A percentile compares a stretch with the other conserved stretches of the same genome.
phyloP scores from a whole-genome alignment of 1,140 invertebrate genomes.

The Aphelenchoides fujianensis region DNA sequence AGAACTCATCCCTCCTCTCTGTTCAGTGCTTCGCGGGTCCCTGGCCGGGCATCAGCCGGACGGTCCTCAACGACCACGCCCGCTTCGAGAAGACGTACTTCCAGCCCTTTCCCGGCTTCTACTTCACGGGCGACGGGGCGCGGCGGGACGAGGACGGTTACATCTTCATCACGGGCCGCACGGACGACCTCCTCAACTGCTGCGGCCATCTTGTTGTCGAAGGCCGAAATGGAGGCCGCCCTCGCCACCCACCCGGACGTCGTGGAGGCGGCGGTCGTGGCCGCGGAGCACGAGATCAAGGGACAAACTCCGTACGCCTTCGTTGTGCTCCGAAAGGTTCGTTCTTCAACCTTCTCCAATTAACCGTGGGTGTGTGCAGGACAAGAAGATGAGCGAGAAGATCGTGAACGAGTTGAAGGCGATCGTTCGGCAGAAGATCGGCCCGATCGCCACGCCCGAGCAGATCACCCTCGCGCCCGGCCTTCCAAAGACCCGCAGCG shows the following conservation, averaged over 20 bases:
- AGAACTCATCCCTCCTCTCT: slow-evolving; percentile 94
- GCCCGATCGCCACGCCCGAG: slow-evolving; percentile 84
- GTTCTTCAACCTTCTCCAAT: not conserved
- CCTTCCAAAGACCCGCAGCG: slow-evolving; percentile 91
- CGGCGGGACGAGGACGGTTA: slow-evolving; percentile 88
- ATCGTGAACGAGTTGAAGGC: slow-evolving; percentile 47
- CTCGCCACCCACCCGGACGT: slow-evolving; percentile 70
- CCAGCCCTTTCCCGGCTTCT: slow-evolving; percentile 82
- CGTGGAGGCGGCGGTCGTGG: slow-evolving; percentile 89
- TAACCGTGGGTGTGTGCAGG: slow-evolving; percentile 15
- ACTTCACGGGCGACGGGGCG: slow-evolving; percentile 93
- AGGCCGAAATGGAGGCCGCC: slow-evolving; percentile 86
- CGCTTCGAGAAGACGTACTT: slow-evolving; percentile 93
- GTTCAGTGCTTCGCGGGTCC: slow-evolving; percentile 78
- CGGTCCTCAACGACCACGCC: slow-evolving; percentile 83
- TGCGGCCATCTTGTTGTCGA: slow-evolving; percentile 94
- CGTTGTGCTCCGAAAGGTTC: slow-evolving; percentile 69
- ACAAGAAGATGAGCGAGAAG: slow-evolving; percentile 27
- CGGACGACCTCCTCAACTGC: slow-evolving; percentile 97
- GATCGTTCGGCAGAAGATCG: slow-evolving; percentile 83
- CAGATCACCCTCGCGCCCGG: slow-evolving; percentile 81
- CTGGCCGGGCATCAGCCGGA: slow-evolving; percentile 96
- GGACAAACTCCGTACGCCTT: slow-evolving; percentile 95
- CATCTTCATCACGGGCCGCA: slow-evolving; percentile 90
- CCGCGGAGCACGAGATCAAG: slow-evolving; percentile 85